phyloP scores from a whole-genome alignment of 2,113 vertebrate species.

The Oxyura jamaicensis region DNA sequence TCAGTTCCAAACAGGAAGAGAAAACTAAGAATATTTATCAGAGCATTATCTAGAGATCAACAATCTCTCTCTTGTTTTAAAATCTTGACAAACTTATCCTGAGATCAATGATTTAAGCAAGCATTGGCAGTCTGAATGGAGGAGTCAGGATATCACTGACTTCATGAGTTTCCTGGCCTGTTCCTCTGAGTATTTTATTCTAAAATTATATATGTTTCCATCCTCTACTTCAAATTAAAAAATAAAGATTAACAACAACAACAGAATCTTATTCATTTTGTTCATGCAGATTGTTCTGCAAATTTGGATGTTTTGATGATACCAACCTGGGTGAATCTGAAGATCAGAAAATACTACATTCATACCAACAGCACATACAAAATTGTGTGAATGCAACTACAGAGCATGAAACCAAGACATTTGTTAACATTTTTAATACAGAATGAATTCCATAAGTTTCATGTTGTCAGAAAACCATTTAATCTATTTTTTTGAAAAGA shows the following conservation, averaged over 20 bases:
- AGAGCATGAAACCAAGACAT: too few species aligned
- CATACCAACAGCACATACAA: background rate
- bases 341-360: background rate
- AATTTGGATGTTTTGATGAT: background rate
- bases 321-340: background rate
- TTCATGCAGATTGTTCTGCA: background rate
- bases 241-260: too few species aligned
- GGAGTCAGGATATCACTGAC: background rate
- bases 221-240: background rate
- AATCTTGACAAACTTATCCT: background rate
- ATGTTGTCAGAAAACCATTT: background rate
- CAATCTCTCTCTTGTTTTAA: background rate
- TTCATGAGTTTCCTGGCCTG: background rate
- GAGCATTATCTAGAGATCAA: background rate
- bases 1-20: background rate
- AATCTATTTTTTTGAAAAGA: background rate
- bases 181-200: background rate
- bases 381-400: too few species aligned
- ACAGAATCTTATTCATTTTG: background rate
- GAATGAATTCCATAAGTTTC: background rate
- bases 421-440: background rate
- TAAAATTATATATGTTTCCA: background rate
- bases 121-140: background rate
- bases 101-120: background rate
- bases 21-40: background rate